Conservation (phyloP, 2,888 invertebrate genomes). For the Cantharis rustica region DNA sequence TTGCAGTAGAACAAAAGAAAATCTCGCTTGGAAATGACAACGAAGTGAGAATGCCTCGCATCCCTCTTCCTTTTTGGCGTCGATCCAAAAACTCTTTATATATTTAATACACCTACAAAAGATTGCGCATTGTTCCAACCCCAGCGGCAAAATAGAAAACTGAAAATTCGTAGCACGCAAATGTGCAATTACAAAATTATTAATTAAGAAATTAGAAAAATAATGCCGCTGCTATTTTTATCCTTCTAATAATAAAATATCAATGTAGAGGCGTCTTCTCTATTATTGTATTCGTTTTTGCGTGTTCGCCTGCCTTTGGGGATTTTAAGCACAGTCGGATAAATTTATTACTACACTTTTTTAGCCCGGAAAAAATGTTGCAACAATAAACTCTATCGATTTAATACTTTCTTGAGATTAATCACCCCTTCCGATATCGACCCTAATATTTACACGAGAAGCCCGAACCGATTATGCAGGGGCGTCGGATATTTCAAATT, state of each 20-base stretch:
- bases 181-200: neutral
- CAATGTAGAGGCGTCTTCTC: neutral
- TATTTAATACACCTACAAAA: neutral
- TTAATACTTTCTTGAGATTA: conserved; percentile 1
- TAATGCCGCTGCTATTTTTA: neutral
- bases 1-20: neutral
- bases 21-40: neutral
- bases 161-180: neutral
- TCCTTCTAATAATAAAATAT: neutral
- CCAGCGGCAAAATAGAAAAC: neutral
- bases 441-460: neutral
- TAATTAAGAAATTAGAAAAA: neutral
- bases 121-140: neutral
- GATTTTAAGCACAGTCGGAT: neutral
- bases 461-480: neutral
- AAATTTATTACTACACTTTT: neutral
- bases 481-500: neutral
- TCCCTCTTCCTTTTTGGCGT: neutral
- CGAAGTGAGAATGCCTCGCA: neutral
- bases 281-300: neutral
- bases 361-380: neutral
- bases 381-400: neutral
- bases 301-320: neutral
- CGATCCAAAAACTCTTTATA: neutral
- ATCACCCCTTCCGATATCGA: conserved; percentile 5